These are phyloP conservation scores for Dysmachus trigonus DNA, from an alignment of 2,888 invertebrate species.

Conservation along the genomic window DNA sequence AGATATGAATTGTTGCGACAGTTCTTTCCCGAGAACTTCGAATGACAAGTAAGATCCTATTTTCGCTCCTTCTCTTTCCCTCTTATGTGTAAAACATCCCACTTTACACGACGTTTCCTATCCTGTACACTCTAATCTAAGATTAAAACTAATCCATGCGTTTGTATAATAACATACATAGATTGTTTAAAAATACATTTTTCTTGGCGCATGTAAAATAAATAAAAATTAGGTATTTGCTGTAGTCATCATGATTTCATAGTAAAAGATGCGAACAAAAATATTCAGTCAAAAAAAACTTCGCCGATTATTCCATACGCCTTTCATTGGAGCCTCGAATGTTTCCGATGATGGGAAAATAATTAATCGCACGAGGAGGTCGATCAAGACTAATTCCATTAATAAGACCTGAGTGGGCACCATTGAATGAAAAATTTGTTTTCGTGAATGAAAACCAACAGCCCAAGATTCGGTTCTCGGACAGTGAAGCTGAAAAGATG, in stretches of 20 bases:
- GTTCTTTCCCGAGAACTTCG: too few species aligned
- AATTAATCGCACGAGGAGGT: constrained; percentile 6
- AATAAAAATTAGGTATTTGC: too few species aligned
- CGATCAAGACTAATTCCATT: neutral
- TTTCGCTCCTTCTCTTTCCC: too few species aligned
- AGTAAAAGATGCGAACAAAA: neutral
- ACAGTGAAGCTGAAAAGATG: neutral
- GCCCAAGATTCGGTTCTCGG: neutral
- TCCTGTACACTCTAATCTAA: too few species aligned
- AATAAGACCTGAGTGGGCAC: neutral
- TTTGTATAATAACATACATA: neutral
- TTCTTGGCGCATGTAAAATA: too few species aligned
- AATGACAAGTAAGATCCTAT: too few species aligned
- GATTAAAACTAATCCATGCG: neutral
- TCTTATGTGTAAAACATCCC: too few species aligned
- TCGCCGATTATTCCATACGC: neutral
- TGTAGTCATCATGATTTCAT: too few species aligned
- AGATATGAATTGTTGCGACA: too few species aligned
- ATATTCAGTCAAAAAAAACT: neutral
- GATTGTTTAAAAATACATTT: neutral
- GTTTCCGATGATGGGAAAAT: constrained; percentile 2
- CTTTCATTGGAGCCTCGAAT: neutral
- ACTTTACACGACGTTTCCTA: too few species aligned
- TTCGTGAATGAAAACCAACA: neutral
- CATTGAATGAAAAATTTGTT: neutral